Conservation (phyloP, 2,888 invertebrate species). For the Drosophila prostipennis region DNA sequence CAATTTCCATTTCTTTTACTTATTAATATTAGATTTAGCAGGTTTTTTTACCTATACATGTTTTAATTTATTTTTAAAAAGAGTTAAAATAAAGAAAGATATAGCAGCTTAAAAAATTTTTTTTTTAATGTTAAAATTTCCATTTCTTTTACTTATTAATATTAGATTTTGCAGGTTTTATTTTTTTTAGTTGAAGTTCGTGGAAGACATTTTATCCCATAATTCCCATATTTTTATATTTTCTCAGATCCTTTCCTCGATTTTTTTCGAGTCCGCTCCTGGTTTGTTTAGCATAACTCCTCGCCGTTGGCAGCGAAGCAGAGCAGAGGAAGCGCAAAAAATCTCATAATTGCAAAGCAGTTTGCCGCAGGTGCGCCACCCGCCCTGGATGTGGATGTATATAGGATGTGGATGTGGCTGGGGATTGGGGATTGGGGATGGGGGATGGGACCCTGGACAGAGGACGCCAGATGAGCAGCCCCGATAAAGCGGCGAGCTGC, state of each 20-base stretch:
- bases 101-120: too few relatives aligned
- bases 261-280: slow-evolving; percentile 29
- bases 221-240: too few relatives aligned
- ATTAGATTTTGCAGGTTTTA: too few relatives aligned
- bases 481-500: slow-evolving; percentile 69
- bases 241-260: background rate
- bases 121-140: too few relatives aligned
- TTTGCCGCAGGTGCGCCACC: slow-evolving; percentile 79
- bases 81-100: too few relatives aligned
- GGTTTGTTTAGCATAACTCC: slow-evolving; percentile 65
- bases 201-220: too few relatives aligned
- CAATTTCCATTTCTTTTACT: too few relatives aligned
- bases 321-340: slow-evolving; percentile 59
- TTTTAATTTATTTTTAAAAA: too few relatives aligned
- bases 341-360: slow-evolving; percentile 79
- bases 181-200: too few relatives aligned
- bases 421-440: background rate
- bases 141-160: too few relatives aligned
- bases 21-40: too few relatives aligned
- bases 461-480: slow-evolving; percentile 71
- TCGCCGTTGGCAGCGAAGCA: slow-evolving; percentile 48
- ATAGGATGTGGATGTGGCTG: slow-evolving; percentile 20
- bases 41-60: too few relatives aligned
- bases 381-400: slow-evolving; percentile 51
- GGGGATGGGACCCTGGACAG: slow-evolving; percentile 50